Evolutionary conservation across 2,113 vertebrate genomes (phyloP), one percentile per base, ranked within the genome.

Genomic region (Odontesthes bonariensis): DNA sequence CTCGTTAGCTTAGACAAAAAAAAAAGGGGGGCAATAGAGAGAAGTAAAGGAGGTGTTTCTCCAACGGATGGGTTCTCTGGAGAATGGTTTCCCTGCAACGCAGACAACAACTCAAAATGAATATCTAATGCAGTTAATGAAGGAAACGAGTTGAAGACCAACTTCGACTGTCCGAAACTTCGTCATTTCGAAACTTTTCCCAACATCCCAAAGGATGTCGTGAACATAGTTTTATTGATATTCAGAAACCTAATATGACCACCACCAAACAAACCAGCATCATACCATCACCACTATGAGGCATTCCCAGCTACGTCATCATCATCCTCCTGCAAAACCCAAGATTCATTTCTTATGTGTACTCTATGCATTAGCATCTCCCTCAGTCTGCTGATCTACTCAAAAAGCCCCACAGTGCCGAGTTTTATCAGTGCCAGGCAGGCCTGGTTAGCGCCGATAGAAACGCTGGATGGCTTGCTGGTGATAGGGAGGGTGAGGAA

Each of bases 381-480:
- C 63, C 60, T 73, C 60, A 73, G 77, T 65, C 53, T 23, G 19
- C 49, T 9, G 23, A 84, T 76, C 70, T 54, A 73, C 70, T 10
- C 82, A 71, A 54, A 81, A 88, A 85, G 23, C 68, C 59, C 72
- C 67, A n/a, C 63, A 62, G 73, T 85, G 72, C 46, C 3, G 23
- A 13, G 56, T 79, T 88, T 86, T 90, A 92, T 91, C 91, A 79
- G 75, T 51, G 72, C 77, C 74, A 82, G 38, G 76, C 89, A 89
- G 88, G 66, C 78, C 69, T 84, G 89, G 88, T 86, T 77, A 81
- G 80, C 86, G 72, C 65, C 73, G 88, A 91, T 81, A 88, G 75
- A 87, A 83, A 82, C 64, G 66, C 53, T 42, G 82, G 83, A 92
- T 87, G 71, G 81, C 62, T 63, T 19, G 56, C 60, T 67, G 77